Evolutionary conservation across 1,140 invertebrate species (phyloP), one percentile per base, ranked within the genome.

Genomic region (Drosophila tropicalis): DNA sequence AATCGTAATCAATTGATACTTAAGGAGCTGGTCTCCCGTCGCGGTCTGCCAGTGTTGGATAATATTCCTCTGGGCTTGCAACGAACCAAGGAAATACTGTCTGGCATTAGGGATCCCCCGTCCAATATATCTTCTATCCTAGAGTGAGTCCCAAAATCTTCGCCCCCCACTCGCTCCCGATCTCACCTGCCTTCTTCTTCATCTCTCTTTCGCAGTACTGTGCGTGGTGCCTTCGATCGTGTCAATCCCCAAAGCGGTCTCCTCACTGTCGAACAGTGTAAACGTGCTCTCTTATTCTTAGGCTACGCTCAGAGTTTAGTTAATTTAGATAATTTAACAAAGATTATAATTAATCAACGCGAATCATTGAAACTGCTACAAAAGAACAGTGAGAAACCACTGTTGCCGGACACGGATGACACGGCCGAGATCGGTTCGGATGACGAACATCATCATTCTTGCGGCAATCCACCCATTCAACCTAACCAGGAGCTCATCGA

Each of bases 21-120:
- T 72, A 93, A 95, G 87, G 94, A 94, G 91, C 93, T 95, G 76
- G 94, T 95, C 62, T 94, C 94, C 91, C 92, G 94, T 68, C 94
- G 94, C 70, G 94, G 94, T 3, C 87, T 95, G 67, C 94, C 94
- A 70, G 94, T 95, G 1, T 93, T 95, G 87, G 94, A 93, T 44
- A 94, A 94, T 91, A 93, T 95, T 70, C 93, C 93, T 3, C 93
- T 94, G 7, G 95, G 94, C 34, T 73, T 95, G 76, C 93, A 94
- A 57, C 94, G 94, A 87, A 95, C 94, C 17, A 93, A 94, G 70
- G 93, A 94, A 44, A 94, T 95, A 58, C 92, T 95, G 22, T 92
- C 92, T 32, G 91, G 91, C 73, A 86, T 90, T 56, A 74, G 90
- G 41, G 81, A 90, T 79, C 90, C 91, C 71, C 91, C 91, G 75